These are phyloP conservation scores for Telmatochromis brichardi DNA, from an alignment of 2,113 vertebrate genomes.

Conservation along the genomic window DNA sequence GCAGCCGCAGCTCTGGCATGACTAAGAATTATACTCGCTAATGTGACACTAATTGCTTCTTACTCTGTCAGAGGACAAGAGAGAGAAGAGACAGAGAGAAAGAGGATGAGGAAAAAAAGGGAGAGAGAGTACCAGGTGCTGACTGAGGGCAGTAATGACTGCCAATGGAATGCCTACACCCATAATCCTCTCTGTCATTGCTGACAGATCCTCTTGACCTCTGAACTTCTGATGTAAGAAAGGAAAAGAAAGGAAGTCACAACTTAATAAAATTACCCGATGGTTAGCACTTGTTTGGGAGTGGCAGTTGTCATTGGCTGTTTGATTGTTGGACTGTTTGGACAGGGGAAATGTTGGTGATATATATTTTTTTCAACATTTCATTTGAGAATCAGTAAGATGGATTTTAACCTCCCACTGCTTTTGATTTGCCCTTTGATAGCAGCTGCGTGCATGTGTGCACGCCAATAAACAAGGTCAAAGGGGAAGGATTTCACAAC, in stretches of 20 bases:
- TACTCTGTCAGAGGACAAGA: conserved; percentile 66
- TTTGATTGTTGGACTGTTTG: background rate
- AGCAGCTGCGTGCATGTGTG: conserved; percentile 3
- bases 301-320: conserved; percentile 6
- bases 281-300: conserved; percentile 38
- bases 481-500: conserved; percentile 34
- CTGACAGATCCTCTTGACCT: conserved; percentile 78
- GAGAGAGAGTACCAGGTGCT: conserved; percentile 53
- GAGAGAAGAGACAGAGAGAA: conserved; percentile 60
- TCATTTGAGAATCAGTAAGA: background rate
- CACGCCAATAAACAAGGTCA: conserved; percentile 9
- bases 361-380: background rate
- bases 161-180: conserved; percentile 72
- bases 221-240: conserved; percentile 62
- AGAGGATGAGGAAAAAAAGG: conserved; percentile 38
- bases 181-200: conserved; percentile 73
- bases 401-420: background rate
- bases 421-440: conserved; percentile 29
- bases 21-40: conserved; percentile 64
- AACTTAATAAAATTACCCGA: conserved; percentile 64
- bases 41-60: conserved; percentile 77
- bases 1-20: conserved; percentile 1
- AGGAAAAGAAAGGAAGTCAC: conserved; percentile 66
- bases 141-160: conserved; percentile 70
- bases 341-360: background rate